These are phyloP conservation scores for Hipparchia sbordonii DNA, from an alignment of 2,888 invertebrate species.

Conservation along the genomic window DNA sequence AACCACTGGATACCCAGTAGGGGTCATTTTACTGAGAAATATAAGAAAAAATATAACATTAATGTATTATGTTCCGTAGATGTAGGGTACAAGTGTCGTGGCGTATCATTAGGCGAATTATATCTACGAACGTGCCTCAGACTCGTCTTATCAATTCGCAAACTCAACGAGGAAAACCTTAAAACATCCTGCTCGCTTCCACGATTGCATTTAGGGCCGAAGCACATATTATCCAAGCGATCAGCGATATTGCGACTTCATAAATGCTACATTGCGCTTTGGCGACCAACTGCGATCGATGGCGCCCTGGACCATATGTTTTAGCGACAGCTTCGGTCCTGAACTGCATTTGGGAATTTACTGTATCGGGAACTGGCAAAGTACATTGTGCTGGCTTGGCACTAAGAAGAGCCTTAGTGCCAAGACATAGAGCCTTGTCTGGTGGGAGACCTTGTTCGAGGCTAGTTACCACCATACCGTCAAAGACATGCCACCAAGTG, in stretches of 20 bases:
- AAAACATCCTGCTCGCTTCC: conserved; percentile 66
- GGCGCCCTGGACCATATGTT: background rate
- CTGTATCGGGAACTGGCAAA: too few species aligned
- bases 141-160: conserved; percentile 46
- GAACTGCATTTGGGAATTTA: background rate
- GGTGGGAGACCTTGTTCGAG: too few species aligned
- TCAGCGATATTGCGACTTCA: background rate
- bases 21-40: too few species aligned
- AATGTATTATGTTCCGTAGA: background rate
- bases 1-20: too few species aligned
- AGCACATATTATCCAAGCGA: background rate
- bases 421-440: too few species aligned
- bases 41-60: too few species aligned
- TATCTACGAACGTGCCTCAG: conserved; percentile 44
- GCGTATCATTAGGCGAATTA: conserved; percentile 36
- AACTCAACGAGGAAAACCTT: conserved; percentile 68
- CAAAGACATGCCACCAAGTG: too few species aligned
- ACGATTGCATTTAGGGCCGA: conserved; percentile 50
- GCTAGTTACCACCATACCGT: too few species aligned
- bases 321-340: background rate
- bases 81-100: conserved; percentile 15
- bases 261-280: background rate
- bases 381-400: too few species aligned
- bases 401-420: too few species aligned
- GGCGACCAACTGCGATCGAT: background rate